These are phyloP conservation scores for Drosophila diplacantha DNA, from an alignment of 2,888 invertebrate species.

Conservation along the genomic window DNA sequence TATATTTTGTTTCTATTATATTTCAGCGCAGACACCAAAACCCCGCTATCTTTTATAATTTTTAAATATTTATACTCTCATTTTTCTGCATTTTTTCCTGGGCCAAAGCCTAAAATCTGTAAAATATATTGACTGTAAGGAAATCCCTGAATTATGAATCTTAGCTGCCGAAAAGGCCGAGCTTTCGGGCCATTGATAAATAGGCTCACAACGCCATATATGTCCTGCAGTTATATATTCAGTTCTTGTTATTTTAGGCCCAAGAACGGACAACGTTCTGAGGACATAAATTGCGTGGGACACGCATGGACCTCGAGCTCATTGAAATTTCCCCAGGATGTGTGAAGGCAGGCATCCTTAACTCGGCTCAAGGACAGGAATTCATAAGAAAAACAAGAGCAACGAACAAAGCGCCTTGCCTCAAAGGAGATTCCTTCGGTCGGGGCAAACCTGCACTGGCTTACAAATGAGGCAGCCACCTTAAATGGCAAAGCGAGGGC, in stretches of 20 bases:
- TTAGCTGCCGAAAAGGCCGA: constrained; percentile 3
- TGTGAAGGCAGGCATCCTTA: constrained; percentile 12
- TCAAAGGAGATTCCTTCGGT: constrained; percentile 8
- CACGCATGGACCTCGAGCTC: constrained; percentile 17
- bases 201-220: not conserved
- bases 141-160: constrained; percentile 1
- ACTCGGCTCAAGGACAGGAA: constrained; percentile 30
- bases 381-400: constrained; percentile 31
- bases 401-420: constrained; percentile 20
- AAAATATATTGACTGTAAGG: constrained; percentile 3
- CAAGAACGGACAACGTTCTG: not conserved
- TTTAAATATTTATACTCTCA: constrained; percentile 4
- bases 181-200: constrained; percentile 11
- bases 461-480: constrained; percentile 40
- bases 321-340: constrained; percentile 14
- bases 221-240: constrained; percentile 10
- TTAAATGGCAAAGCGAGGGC: constrained; percentile 28
- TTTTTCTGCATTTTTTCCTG: not conserved
- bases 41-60: too few species aligned
- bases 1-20: not conserved
- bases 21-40: not conserved
- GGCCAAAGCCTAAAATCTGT: not conserved
- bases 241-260: constrained; percentile 7
- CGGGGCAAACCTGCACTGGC: constrained; percentile 21
- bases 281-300: constrained; percentile 19